Percentiles rank a stretch among this genome's conserved stretches.
Evolutionary conservation across 2,888 invertebrate species (phyloP).

Genomic region (Drosophila demipolita): DNA sequence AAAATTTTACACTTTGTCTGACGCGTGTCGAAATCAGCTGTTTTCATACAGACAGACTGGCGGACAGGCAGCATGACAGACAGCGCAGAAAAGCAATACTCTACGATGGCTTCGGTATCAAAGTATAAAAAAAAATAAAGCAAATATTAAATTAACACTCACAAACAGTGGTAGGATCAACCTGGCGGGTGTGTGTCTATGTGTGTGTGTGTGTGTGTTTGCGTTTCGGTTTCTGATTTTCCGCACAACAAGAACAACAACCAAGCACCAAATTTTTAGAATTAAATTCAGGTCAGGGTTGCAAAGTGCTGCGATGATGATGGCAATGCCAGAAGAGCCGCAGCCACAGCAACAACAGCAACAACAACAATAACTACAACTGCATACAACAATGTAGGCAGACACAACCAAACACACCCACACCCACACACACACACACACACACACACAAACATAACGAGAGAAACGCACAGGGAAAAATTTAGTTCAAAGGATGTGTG

Average conservation of each 20-base stretch:
- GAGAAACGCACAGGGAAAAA: conserved; percentile 41
- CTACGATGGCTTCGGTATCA: background rate
- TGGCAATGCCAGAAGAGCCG: conserved; percentile 49
- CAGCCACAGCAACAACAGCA: conserved; percentile 28
- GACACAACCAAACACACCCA: conserved; percentile 38
- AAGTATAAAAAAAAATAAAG: conserved; percentile 5
- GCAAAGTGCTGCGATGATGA: conserved; percentile 57
- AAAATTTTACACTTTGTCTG: no score
- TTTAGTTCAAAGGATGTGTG: conserved; percentile 70
- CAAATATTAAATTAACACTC: conserved; percentile 69
- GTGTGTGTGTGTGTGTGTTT: conserved; percentile 14
- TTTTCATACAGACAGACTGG: no score
- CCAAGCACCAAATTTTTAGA: conserved; percentile 58
- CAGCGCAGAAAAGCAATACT: background rate
- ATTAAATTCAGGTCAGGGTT: conserved; percentile 76
- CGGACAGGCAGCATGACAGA: no score
- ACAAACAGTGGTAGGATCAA: conserved; percentile 26
- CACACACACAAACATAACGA: conserved; percentile 15
- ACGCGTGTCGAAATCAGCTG: no score
- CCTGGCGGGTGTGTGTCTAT: conserved; percentile 11
- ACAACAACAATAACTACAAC: conserved; percentile 27
- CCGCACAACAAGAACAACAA: conserved; percentile 36
- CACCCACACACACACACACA: conserved; percentile 4
- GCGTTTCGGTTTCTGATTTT: conserved; percentile 54
- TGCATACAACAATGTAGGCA: conserved; percentile 50